Percentiles rank a stretch among this genome's conserved stretches.
Evolutionary conservation across 1,140 invertebrate genomes (phyloP).

Genomic region (Diabrotica virgifera): DNA sequence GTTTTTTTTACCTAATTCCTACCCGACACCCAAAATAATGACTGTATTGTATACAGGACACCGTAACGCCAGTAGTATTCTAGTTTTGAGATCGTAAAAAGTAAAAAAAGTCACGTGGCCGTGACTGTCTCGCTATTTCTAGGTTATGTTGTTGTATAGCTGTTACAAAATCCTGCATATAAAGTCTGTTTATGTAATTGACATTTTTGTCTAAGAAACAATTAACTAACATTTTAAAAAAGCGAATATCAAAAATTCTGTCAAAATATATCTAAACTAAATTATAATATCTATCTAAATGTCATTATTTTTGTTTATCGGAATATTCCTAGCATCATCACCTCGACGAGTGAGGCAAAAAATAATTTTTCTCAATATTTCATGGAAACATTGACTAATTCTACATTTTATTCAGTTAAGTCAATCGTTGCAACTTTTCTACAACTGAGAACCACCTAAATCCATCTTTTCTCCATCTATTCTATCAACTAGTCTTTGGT

Average conservation of each 20-base stretch:
- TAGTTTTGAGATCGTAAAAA: too few relatives aligned
- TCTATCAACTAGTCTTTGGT: slow-evolving; percentile 12
- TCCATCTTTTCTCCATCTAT: not conserved
- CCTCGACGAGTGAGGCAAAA: slow-evolving; percentile 8
- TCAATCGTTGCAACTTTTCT: slow-evolving; percentile 38
- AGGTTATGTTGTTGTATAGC: too few relatives aligned
- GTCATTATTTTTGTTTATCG: slow-evolving; percentile 37
- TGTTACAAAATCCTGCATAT: not conserved
- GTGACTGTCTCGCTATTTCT: too few relatives aligned
- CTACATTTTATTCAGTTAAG: slow-evolving; percentile 25
- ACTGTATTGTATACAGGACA: slow-evolving; percentile 23
- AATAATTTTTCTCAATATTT: slow-evolving; percentile 23
- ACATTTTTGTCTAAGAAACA: slow-evolving; percentile 13
- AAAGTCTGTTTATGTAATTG: slow-evolving; percentile 13
- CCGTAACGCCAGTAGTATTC: too few relatives aligned
- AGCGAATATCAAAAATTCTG: slow-evolving; percentile 12
- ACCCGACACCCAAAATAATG: slow-evolving; percentile 38
- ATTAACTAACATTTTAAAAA: slow-evolving; percentile 12
- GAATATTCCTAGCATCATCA: slow-evolving; percentile 13
- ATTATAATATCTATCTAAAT: slow-evolving; percentile 23
- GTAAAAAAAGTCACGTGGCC: too few relatives aligned
- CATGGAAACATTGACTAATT: slow-evolving; percentile 27
- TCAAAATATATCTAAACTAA: slow-evolving; percentile 22
- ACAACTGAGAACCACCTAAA: slow-evolving; percentile 24
- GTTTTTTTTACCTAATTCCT: slow-evolving; percentile 25